phyloP scores from a whole-genome alignment of 92 coral and sea anemone genomes.

The Phenganax subtilis region DNA sequence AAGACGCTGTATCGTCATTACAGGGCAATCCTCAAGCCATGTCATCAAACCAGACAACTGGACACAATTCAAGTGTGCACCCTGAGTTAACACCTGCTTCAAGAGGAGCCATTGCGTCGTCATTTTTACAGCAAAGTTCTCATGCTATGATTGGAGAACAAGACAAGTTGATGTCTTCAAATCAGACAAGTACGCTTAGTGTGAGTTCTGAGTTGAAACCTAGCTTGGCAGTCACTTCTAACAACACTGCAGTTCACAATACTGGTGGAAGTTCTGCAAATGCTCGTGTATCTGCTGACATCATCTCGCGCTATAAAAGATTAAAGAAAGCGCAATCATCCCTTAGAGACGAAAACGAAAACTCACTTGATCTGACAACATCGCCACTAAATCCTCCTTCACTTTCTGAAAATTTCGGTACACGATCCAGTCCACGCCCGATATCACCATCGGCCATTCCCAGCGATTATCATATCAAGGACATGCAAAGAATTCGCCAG shows the following conservation, averaged over 20 bases:
- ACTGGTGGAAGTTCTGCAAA: background rate
- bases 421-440: background rate
- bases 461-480: background rate
- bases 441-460: background rate
- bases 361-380: background rate
- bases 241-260: background rate
- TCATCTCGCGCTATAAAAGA: conserved; percentile 5
- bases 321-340: conserved; percentile 14
- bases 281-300: background rate
- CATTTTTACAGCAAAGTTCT: too few species aligned
- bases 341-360: background rate
- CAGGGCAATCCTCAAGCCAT: background rate
- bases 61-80: background rate
- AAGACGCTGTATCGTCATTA: background rate
- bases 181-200: background rate
- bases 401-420: background rate
- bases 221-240: background rate
- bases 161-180: background rate
- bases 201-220: too few species aligned
- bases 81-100: too few species aligned
- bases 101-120: too few species aligned
- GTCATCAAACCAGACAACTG: background rate
- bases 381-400: background rate
- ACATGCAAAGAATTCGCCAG: background rate
- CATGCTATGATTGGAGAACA: too few species aligned